Evolutionary conservation across 2,113 vertebrate species (phyloP).

Genomic region (Condylura cristata): DNA sequence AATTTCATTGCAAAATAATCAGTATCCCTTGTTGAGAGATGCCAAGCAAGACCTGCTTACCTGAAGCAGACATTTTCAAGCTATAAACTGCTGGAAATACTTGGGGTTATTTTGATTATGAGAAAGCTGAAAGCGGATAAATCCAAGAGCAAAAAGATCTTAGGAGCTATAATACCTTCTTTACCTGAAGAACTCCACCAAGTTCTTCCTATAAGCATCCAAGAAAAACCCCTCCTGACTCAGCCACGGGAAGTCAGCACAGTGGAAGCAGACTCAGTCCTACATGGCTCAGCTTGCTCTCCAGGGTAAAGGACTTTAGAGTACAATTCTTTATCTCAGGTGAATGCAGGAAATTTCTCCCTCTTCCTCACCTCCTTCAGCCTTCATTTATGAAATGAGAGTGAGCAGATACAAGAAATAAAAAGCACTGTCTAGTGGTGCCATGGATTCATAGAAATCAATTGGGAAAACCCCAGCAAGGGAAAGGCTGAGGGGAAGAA

Average conservation of each 20-base stretch:
- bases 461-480: not conserved
- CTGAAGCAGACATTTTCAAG: not conserved
- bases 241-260: not conserved
- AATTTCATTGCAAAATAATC: not conserved
- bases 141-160: not conserved
- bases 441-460: not conserved
- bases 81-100: not conserved
- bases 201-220: not conserved
- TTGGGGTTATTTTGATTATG: not conserved
- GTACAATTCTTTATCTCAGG: not conserved
- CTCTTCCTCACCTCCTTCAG: rapidly evolving
- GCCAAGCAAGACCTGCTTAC: not conserved
- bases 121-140: not conserved
- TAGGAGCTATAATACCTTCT: not conserved
- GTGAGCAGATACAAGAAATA: not conserved
- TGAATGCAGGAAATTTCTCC: not conserved
- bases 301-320: not conserved
- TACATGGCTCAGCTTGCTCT: not conserved
- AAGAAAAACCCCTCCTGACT: not conserved
- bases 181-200: not conserved
- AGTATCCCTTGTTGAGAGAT: not conserved
- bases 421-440: not conserved
- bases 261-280: not conserved
- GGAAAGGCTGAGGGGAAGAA: not conserved
- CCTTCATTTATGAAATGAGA: not conserved